phyloP scores from a whole-genome alignment of 1,140 invertebrate species.

The Drosophila mayri region DNA sequence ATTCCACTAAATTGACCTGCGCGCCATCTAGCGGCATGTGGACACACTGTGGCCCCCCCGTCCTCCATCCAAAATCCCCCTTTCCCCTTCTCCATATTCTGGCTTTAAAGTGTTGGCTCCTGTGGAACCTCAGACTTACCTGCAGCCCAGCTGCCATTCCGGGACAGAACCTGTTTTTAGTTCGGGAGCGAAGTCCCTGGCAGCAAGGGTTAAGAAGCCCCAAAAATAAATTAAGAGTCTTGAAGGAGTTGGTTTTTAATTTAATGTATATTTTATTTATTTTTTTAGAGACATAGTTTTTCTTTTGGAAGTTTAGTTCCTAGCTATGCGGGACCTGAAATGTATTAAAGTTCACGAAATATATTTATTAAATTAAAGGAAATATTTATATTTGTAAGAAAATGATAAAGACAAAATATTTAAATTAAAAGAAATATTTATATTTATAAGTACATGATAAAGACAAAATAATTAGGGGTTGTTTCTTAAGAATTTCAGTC shows the following conservation, averaged over 20 bases:
- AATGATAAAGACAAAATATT: no score
- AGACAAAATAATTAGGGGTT: no score
- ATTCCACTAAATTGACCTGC: conserved; percentile 84
- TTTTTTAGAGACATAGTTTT: not conserved
- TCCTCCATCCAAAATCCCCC: not conserved
- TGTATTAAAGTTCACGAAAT: not conserved
- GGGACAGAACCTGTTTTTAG: conserved; percentile 53
- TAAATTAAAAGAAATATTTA: no score
- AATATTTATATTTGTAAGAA: no score
- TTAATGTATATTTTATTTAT: not conserved
- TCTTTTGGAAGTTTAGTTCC: not conserved
- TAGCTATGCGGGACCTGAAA: no score
- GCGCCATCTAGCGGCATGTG: conserved; percentile 83
- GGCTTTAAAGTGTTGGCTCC: conserved; percentile 54
- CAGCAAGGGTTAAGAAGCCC: conserved; percentile 20
- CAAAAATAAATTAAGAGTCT: not conserved
- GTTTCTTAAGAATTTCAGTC: no score
- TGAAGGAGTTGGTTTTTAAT: no score
- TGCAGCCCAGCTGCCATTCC: conserved; percentile 25
- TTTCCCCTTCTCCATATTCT: no score
- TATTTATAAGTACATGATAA: no score
- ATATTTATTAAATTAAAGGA: no score
- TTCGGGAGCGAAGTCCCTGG: conserved; percentile 44
- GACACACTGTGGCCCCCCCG: conserved; percentile 53
- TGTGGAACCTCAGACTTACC: conserved; percentile 61